Evolutionary conservation across 2,888 invertebrate genomes (phyloP), one percentile per base, ranked within the genome.

Genomic region (Macropis europaea): DNA sequence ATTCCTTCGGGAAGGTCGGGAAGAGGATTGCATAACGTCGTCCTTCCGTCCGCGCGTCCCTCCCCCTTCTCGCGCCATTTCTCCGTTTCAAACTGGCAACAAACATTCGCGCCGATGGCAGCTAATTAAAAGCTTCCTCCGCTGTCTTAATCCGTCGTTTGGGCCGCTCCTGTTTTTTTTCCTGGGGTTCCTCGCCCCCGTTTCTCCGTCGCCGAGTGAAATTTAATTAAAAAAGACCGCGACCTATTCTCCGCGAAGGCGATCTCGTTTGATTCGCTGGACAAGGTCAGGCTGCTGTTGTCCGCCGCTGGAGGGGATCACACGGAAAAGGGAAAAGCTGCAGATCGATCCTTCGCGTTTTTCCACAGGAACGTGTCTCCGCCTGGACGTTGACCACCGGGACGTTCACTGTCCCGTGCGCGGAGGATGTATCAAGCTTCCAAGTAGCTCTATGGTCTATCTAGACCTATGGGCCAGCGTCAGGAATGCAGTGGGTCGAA

Each of bases 1-100:
- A 82, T 77, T 76, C 70, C 79, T 79, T 62, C 61, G 45, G 79
- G 61, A 79, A 82, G 73, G 82, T 75, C 79, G 77, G 60, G 56
- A 78, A 73, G 60, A 70, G 72, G 64, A 81, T 81, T 81, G 82
- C 81, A 81, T 81, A 81, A 81, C 79, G 64, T 63, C 64, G 42
- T 34, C 43, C 60, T 59, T 62, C 40, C 32, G 42, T 32, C 40
- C 52, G 38, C 40, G 45, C 45, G 22, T 32, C 36, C 26, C 32
- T 17, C 40, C 2, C 47, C 53, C 13, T 40, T 42, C 24, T 56
- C 62, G 13, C 50, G 50, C 26, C 26, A 30, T 42, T 17, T 42
- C 36, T 56, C 43, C 50, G n/a, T n/a, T 70, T 32, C 68, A 36
- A 67, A 68, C 24, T n/a, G 32, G 47, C 53, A 57, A 74, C 67